Base-by-base conservation (phyloP, 1,140 invertebrate species). In the Cyclina sinensis region DNA sequence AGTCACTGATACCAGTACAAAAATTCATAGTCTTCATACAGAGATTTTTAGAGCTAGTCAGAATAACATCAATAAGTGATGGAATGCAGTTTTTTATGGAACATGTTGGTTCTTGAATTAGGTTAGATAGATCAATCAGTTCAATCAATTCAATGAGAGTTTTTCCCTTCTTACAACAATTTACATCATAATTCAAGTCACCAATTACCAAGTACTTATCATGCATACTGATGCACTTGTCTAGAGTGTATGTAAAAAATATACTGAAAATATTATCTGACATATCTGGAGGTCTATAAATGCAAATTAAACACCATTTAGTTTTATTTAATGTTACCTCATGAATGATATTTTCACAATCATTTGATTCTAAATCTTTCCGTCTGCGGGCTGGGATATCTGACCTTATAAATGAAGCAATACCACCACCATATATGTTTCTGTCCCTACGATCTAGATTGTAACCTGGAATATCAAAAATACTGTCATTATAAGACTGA, bases 381-480 rank as follows among this genome's bases (percentile, higher is more conserved):
- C 59, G 7, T 74, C 70, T 32, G 7, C 70, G 9, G 7, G 37
- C 18, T 32, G 18, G 37, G 18, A 32, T 21, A 30, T n/a, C 70
- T n/a, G n/a, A n/a, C n/a, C n/a, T n/a, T n/a, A n/a, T n/a, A n/a
- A n/a, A n/a, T n/a, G n/a, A n/a, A n/a, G 70, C 70, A 35, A 74
- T 74, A 35, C 70, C 27, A 35, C 70, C 70, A 9, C 70, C 30
- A n/a, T 74, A 30, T 5, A n/a, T 7, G 37, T 74, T 74, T 30
- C 70, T 32, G 21, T 74, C 70, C n/a, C 30, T 74, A 12, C 70
- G 30, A 12, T 74, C 70, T 14, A 74, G 70, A 9, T 39, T 74
- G 70, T 39, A 39, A 7, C 70, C 70, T 9, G 18, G 18, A 74
- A 30, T 30, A 35, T 7, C 37, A 74, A 39, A 39, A 9, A 39